These are phyloP conservation scores for Patella ulyssiponensis DNA, from an alignment of 2,888 invertebrate species.

Conservation along the genomic window DNA sequence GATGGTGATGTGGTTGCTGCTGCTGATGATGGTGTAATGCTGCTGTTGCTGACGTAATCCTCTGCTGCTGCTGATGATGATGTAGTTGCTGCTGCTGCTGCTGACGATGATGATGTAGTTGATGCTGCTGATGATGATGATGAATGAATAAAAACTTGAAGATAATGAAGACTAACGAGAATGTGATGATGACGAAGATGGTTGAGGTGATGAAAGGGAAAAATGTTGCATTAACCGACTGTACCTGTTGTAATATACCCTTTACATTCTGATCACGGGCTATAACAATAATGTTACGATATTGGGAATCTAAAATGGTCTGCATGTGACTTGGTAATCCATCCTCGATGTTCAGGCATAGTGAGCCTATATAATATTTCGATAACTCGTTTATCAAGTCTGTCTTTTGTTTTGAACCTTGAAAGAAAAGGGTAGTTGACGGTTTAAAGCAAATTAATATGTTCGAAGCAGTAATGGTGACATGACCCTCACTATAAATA, in stretches of 20 bases:
- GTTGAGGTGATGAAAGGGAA: neutral
- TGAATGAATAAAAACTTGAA: neutral
- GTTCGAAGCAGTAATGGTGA: too few species aligned
- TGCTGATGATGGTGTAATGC: too few species aligned
- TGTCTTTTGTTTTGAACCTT: constrained; percentile 4
- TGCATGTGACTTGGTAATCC: neutral
- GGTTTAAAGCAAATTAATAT: too few species aligned
- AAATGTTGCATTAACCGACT: neutral
- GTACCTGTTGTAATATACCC: constrained; percentile 18
- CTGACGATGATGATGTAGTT: neutral
- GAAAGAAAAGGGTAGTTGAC: neutral
- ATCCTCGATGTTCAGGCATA: neutral
- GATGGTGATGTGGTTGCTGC: too few species aligned
- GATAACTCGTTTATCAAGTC: constrained; percentile 15
- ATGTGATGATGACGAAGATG: neutral
- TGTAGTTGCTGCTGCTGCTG: neutral
- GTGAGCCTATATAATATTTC: constrained; percentile 8
- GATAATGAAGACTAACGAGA: neutral
- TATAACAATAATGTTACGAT: constrained; percentile 8
- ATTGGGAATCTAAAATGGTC: constrained; percentile 8
- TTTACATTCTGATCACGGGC: neutral
- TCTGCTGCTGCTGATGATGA: neutral
- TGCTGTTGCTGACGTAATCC: too few species aligned
- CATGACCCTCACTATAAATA: too few species aligned
- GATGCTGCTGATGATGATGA: neutral